These are phyloP conservation scores for Conger conger DNA, from an alignment of 2,113 vertebrate genomes.

Conservation along the genomic window DNA sequence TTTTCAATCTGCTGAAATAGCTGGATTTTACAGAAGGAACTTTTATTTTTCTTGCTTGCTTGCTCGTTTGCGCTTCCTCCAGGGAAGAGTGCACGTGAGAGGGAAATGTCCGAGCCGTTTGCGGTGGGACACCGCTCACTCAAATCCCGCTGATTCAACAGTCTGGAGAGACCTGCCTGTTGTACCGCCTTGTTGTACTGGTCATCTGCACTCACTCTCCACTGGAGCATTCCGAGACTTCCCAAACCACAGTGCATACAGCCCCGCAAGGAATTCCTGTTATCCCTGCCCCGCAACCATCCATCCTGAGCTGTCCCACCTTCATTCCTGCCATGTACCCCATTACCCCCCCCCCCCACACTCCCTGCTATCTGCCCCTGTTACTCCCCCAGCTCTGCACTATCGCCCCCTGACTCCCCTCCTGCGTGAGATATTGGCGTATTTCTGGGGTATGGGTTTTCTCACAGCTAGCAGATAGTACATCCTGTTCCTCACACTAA, in stretches of 20 bases:
- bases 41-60: no score
- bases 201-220: neutral
- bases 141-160: neutral
- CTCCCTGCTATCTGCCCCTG: neutral
- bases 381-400: conserved; percentile 17
- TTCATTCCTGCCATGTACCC: conserved; percentile 2
- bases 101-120: neutral
- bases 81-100: neutral
- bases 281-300: neutral
- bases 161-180: conserved; percentile 6
- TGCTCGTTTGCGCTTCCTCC: neutral
- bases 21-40: no score
- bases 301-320: neutral
- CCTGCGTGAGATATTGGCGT: neutral
- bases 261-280: neutral
- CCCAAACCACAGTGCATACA: neutral
- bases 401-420: conserved; percentile 20
- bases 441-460: neutral
- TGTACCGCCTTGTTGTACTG: neutral
- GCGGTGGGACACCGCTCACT: neutral
- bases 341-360: neutral
- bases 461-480: conserved; percentile 6
- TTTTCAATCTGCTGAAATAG: no score
- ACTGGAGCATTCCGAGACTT: no score
- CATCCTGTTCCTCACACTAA: conserved; percentile 7